phyloP scores from a whole-genome alignment of 1,140 invertebrate species.

The Sycophaga agraensis region DNA sequence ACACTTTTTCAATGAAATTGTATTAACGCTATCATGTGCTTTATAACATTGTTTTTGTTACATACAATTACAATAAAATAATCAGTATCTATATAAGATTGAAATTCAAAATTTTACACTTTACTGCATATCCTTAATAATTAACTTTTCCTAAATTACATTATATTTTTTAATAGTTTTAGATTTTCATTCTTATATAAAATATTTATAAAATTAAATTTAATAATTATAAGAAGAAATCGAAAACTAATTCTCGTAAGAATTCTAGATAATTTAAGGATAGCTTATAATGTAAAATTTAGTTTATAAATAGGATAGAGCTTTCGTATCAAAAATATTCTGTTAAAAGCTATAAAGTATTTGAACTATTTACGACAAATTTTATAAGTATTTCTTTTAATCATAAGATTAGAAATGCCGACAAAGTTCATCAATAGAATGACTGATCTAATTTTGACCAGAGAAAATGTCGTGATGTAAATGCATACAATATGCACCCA shows the following conservation, averaged over 20 bases:
- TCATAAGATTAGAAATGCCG: background rate
- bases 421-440: background rate
- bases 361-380: background rate
- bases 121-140: background rate
- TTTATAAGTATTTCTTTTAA: background rate
- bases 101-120: background rate
- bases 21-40: slow-evolving; percentile 9
- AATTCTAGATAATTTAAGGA: too few species aligned
- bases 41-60: background rate
- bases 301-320: too few species aligned
- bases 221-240: too few species aligned
- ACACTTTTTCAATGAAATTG: background rate
- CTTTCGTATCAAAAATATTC: too few species aligned
- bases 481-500: background rate
- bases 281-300: too few species aligned
- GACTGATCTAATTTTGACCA: background rate
- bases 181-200: background rate
- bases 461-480: background rate
- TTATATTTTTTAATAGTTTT: background rate
- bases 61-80: slow-evolving; percentile 20
- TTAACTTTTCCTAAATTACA: background rate
- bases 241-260: too few species aligned
- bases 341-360: too few species aligned
- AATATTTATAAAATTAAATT: slow-evolving; percentile 1
- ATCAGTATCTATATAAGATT: slow-evolving; percentile 2